Evolutionary conservation across 23 tunicate genomes (phyloP).

Genomic region (Phallusia fumigata): DNA sequence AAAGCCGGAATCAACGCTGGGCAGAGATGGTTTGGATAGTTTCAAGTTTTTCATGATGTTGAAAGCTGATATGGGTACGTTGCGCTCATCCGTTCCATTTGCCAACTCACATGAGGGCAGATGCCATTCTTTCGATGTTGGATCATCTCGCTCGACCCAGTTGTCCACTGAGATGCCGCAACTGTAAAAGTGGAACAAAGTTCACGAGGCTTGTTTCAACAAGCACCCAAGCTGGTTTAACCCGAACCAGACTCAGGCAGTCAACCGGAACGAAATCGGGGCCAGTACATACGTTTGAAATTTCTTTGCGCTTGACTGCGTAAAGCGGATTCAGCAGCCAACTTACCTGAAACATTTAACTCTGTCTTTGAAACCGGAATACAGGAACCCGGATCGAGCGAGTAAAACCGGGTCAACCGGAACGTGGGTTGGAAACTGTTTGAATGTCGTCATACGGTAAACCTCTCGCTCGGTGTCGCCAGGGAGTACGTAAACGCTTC

Average conservation of each 20-base stretch:
- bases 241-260: too few species aligned
- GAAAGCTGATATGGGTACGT: neutral
- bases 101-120: neutral
- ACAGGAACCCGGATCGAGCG: neutral
- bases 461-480: slow-evolving; percentile 16
- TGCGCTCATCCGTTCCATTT: neutral
- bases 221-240: too few species aligned
- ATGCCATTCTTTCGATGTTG: neutral
- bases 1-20: neutral
- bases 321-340: too few species aligned
- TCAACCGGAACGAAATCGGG: too few species aligned
- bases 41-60: neutral
- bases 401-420: neutral
- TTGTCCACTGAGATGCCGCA: neutral
- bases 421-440: neutral
- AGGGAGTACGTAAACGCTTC: slow-evolving; percentile 6
- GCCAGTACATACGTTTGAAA: too few species aligned
- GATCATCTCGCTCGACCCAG: slow-evolving; percentile 7
- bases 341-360: slow-evolving; percentile 19
- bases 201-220: neutral
- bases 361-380: slow-evolving; percentile 13
- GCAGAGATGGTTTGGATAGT: neutral
- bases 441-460: slow-evolving; percentile 16
- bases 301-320: too few species aligned
- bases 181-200: too few species aligned